Evolutionary conservation across 2,113 vertebrate genomes (phyloP).

Genomic region (Gallinago media): DNA sequence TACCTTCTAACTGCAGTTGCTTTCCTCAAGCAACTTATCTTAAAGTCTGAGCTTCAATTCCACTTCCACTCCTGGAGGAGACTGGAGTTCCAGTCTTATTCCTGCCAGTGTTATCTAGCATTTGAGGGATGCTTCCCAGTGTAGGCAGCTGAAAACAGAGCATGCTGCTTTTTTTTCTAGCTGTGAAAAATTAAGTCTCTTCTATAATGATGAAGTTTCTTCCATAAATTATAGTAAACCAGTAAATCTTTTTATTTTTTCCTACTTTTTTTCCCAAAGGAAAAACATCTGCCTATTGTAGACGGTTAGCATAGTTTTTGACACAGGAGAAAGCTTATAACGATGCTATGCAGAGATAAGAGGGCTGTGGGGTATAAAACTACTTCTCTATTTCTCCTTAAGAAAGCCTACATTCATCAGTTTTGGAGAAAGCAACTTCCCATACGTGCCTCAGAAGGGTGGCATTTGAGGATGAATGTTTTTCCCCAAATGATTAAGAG

Average conservation of each 20-base stretch:
- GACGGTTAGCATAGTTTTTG: neutral
- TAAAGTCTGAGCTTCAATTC: neutral
- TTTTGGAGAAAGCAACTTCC: neutral
- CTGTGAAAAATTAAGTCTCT: neutral
- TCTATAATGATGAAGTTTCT: neutral
- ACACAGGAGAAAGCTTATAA: neutral
- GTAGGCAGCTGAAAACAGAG: conserved; percentile 32
- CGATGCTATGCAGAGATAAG: neutral
- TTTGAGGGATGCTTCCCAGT: conserved; percentile 53
- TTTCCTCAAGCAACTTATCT: conserved; percentile 22
- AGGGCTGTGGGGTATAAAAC: neutral
- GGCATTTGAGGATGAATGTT: neutral
- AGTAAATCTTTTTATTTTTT: neutral
- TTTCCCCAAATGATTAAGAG: conserved; percentile 3
- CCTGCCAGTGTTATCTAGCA: neutral
- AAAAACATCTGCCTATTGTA: neutral
- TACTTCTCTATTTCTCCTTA: neutral
- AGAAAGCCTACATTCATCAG: neutral
- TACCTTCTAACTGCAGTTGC: neutral
- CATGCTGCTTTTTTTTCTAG: neutral
- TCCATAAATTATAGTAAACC: conserved; percentile 17
- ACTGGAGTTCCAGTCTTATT: neutral
- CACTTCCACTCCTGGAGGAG: neutral
- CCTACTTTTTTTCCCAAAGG: neutral
- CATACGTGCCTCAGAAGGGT: neutral